A percentile compares a stretch with the other conserved stretches of the same genome.
These are phyloP conservation scores for Falcaria lacertinaria DNA, from an alignment of 2,888 invertebrate genomes.

Conservation along the genomic window DNA sequence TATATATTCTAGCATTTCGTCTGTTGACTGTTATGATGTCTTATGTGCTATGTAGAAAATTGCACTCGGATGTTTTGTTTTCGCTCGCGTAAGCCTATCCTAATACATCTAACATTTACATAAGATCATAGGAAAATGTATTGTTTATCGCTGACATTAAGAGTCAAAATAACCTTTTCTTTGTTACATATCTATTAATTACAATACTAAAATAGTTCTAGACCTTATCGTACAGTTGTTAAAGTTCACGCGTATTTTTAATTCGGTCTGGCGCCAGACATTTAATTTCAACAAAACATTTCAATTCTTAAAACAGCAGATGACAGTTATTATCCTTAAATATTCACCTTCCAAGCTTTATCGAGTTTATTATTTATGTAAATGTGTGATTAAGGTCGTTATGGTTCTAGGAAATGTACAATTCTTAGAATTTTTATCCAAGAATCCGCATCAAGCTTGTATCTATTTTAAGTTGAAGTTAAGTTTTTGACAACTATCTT, in stretches of 20 bases:
- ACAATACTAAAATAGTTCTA: not conserved
- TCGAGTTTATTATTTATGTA: not conserved
- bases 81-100: not conserved
- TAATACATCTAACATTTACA: not conserved
- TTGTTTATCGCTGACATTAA: not conserved
- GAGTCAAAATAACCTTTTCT: not conserved
- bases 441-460: not conserved
- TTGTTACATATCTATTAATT: not conserved
- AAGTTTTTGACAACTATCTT: not conserved
- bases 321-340: not conserved
- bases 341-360: not conserved
- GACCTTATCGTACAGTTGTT: not conserved
- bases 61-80: not conserved
- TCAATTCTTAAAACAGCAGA: not conserved
- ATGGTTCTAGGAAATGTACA: not conserved
- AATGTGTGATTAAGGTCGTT: not conserved
- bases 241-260: not conserved
- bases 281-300: not conserved
- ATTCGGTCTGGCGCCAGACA: not conserved
- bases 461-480: not conserved
- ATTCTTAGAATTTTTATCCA: not conserved
- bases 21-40: too few species aligned
- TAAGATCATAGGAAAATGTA: not conserved
- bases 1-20: too few species aligned
- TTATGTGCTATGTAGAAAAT: too few species aligned